Base-by-base conservation (phyloP, 2,888 invertebrate species). In the Synergus gifuensis region DNA sequence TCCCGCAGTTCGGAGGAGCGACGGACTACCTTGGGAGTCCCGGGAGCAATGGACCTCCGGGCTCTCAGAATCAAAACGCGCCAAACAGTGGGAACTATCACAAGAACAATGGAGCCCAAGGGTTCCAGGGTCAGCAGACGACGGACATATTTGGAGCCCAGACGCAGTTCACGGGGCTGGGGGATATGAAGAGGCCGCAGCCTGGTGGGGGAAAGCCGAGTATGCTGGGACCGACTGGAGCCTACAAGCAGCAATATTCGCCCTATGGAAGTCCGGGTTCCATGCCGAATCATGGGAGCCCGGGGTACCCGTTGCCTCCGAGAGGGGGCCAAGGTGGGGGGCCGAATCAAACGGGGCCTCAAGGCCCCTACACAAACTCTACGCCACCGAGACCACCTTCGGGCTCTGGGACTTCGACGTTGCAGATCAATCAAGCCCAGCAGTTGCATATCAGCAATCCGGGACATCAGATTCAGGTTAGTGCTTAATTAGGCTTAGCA, bases 381-480 rank as follows among this genome's bases (percentile, higher is more conserved):
- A 93, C 94, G 12, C 94, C 94, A 1, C 93, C 93, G 2, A 90
- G 94, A 84, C 94, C 94, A 18, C 93, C 94, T 0, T 93, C 94
- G 0, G 94, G 94, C 73, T 92, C 94, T 2, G 91, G 92, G n/a
- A 93, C 94, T 12, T 93, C 95, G 49, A 94, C 94, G 60, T 93
- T 97, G 85, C 97, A 97, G 92, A 97, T 98, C 93, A 96, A 96
- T 90, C 97, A 97, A 92, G 96, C 97, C 79, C 97, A 97, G 91
- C 97, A 97, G 92, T 93, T 98, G 92, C 97, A 98, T 92, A 96
- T 98, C 87, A 95, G 94, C 86, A 97, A 97, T 90, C 96, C 96
- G 76, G 95, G 95, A 62, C 96, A 96, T 91, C 96, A 96, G 88
- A 95, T 97, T 87, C 97, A 97, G 95, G 97, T 97, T 89, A 93